Evolutionary conservation across 2,888 invertebrate species (phyloP), one percentile per base, ranked within the genome.

Genomic region (Sthenelais limicola): DNA sequence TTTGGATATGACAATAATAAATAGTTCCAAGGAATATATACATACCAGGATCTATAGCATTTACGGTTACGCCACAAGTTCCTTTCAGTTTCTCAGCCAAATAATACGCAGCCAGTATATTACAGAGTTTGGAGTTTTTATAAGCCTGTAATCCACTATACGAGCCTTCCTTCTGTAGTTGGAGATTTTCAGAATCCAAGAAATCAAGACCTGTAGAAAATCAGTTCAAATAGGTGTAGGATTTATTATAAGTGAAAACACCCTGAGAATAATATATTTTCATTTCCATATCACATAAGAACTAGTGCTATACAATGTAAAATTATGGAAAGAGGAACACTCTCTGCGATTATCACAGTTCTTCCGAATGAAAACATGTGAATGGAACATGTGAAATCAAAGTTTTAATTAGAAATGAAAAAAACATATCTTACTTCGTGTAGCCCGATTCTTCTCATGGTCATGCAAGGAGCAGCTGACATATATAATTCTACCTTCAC

Each of bases 111-210:
- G 77, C 73, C 51, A 80, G 74, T 1, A 80, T 68, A 54, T 73
- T 77, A 52, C 77, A 77, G 33, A 79, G 72, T 51, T 80, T 80
- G 38, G 79, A 77, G 73, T 80, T 80, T 69, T 80, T 80, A 73
- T 80, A 80, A 15, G 80, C 79, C 69, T 78, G 78, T n/a, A 73
- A 49, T 21, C 78, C 76, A 66, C 48, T 79, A 73, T 74, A 80
- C 7, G 76, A 75, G 3, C 74, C 75, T 33, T 76, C 74, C 28
- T 79, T 79, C 33, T 76, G 68, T 35, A 80, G 72, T 38, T 76
- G 76, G 43, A 80, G 71, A 69, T 80, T 80, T 4, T 75, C 74
- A 35, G 72, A 33, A 32, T 76, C 74, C 67, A 80, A 67, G 26
- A 47, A 68, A n/a, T 71, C 72, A 21, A 76, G 71, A 49, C 72